Percentiles rank a stretch among this genome's conserved stretches.
phyloP scores from a whole-genome alignment of 2,797 vertebrate species.

The Poecile montanus region DNA sequence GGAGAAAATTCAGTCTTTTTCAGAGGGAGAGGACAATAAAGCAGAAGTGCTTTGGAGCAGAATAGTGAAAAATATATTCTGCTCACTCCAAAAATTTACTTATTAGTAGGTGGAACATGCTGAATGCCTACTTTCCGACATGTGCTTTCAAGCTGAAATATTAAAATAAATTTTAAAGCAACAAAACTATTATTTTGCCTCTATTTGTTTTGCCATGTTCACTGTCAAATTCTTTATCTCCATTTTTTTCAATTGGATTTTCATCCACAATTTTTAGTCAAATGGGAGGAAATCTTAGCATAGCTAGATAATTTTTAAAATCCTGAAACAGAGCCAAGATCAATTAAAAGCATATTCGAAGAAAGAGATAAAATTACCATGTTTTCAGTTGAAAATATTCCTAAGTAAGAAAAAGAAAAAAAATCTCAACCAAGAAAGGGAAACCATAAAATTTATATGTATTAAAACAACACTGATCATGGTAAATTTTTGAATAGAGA shows the following conservation, averaged over 20 bases:
- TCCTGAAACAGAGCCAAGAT: not conserved
- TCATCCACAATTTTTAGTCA: not conserved
- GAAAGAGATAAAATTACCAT: not conserved
- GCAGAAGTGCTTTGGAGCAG: not conserved
- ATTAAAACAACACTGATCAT: not conserved
- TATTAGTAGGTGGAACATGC: not conserved
- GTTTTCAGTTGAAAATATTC: not conserved
- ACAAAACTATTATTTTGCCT: not conserved
- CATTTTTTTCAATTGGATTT: not conserved
- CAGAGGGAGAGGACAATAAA: not conserved
- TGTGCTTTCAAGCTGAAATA: not conserved
- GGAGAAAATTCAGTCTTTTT: not conserved
- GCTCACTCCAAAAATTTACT: not conserved
- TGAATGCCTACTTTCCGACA: not conserved
- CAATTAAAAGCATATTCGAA: not conserved
- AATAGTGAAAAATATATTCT: not conserved
- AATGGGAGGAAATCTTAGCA: not conserved
- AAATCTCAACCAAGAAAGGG: accelerated
- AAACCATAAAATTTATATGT: not conserved
- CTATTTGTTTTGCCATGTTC: not conserved
- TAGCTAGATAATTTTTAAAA: not conserved
- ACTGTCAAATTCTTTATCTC: not conserved
- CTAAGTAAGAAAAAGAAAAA: not conserved
- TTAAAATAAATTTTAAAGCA: not conserved
- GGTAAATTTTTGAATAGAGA: not conserved